phyloP scores from a whole-genome alignment of 2,888 invertebrate genomes.

The Thyatira batis region DNA sequence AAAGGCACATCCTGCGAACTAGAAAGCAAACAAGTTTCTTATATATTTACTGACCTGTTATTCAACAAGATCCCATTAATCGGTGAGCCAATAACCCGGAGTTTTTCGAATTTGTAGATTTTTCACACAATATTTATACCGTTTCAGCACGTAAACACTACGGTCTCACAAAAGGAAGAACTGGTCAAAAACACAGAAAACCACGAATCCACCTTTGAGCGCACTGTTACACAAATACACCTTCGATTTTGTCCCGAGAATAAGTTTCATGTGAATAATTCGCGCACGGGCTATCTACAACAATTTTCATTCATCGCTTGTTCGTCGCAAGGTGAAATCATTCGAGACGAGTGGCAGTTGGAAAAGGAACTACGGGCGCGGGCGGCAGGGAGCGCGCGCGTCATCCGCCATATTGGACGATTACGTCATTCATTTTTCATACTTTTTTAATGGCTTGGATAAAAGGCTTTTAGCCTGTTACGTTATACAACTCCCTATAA shows the following conservation, averaged over 20 bases:
- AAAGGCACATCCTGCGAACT: not conserved
- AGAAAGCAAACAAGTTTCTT: constrained; percentile 9
- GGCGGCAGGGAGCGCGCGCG: constrained; percentile 68
- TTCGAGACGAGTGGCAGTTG: constrained; percentile 67
- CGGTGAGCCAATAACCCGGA: constrained; percentile 58
- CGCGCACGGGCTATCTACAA: constrained; percentile 57
- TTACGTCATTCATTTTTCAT: constrained; percentile 68
- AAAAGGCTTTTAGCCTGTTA: not conserved
- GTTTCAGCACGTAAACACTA: constrained; percentile 76
- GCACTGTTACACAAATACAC: constrained; percentile 62
- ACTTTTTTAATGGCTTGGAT: constrained; percentile 9
- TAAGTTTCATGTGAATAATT: constrained; percentile 55
- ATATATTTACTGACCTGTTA: constrained; percentile 58
- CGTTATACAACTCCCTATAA: too few relatives aligned
- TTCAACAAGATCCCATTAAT: constrained; percentile 80
- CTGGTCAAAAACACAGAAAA: constrained; percentile 64
- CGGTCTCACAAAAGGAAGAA: constrained; percentile 75
- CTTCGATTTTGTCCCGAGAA: constrained; percentile 46
- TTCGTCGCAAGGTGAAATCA: constrained; percentile 74
- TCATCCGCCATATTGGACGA: constrained; percentile 79
- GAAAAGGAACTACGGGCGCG: constrained; percentile 62
- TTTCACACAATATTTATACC: constrained; percentile 53
- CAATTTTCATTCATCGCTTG: constrained; percentile 78
- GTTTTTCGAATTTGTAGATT: constrained; percentile 32
- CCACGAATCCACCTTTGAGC: constrained; percentile 72